A percentile compares a stretch with the other conserved stretches of the same genome.
phyloP scores from a whole-genome alignment of 2,113 vertebrate genomes.

The Falcunculus frontatus region DNA sequence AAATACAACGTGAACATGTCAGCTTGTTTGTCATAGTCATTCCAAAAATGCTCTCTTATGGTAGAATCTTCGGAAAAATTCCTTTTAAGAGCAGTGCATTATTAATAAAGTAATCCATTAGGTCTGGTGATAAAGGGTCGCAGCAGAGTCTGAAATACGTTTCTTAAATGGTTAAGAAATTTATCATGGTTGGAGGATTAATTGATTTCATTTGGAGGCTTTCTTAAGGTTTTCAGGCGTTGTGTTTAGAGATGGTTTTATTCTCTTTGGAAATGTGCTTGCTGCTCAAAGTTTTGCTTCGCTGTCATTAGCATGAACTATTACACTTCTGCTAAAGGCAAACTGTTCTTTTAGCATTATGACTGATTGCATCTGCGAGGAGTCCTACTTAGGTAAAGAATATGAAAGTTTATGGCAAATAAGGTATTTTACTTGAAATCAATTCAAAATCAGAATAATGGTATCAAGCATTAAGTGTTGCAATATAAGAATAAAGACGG shows the following conservation, averaged over 20 bases:
- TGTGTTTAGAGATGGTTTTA: slow-evolving; percentile 61
- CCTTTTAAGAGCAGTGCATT: slow-evolving; percentile 82
- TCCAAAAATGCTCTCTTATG: slow-evolving; percentile 73
- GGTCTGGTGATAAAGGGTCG: slow-evolving; percentile 78
- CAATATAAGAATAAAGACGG: background rate
- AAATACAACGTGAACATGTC: slow-evolving; percentile 71
- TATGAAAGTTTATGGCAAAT: slow-evolving; percentile 51
- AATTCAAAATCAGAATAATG: slow-evolving; percentile 47
- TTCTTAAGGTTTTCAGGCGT: slow-evolving; percentile 69
- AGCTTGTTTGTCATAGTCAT: slow-evolving; percentile 73
- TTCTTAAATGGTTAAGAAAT: slow-evolving; percentile 78
- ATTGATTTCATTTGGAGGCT: slow-evolving; percentile 79
- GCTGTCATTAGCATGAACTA: background rate
- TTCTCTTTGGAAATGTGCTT: slow-evolving; percentile 23
- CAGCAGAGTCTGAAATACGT: slow-evolving; percentile 73
- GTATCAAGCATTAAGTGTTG: slow-evolving; percentile 28
- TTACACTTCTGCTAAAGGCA: slow-evolving; percentile 7
- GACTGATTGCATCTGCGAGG: slow-evolving; percentile 27
- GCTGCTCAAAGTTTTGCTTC: slow-evolving; percentile 33
- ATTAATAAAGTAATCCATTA: slow-evolving; percentile 85
- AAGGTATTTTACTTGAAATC: slow-evolving; percentile 51
- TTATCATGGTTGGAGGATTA: slow-evolving; percentile 79
- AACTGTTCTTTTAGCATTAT: slow-evolving; percentile 29
- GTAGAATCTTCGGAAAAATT: slow-evolving; percentile 72
- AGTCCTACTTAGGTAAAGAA: slow-evolving; percentile 27